phyloP scores from a whole-genome alignment of 2,888 invertebrate species.

The Ferrisia virgata region DNA sequence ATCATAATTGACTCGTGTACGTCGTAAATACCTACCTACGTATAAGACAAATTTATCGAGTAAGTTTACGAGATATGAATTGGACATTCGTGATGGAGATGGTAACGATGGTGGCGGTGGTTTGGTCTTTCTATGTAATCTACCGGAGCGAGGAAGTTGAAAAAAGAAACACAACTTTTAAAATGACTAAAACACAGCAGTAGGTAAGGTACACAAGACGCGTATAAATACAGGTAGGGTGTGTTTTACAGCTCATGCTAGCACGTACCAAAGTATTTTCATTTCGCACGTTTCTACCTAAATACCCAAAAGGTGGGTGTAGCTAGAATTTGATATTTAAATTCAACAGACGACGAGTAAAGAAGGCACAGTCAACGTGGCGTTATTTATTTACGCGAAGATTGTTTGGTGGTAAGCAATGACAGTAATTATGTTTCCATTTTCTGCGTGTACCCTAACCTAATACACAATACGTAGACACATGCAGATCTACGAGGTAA shows the following conservation, averaged over 20 bases:
- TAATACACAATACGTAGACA: too few relatives aligned
- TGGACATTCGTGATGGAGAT: not conserved
- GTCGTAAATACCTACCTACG: too few relatives aligned
- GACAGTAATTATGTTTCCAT: not conserved
- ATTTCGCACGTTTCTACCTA: not conserved
- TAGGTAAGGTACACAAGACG: too few relatives aligned
- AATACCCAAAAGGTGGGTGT: not conserved
- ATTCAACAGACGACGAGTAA: not conserved
- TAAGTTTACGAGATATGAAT: not conserved
- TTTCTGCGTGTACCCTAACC: not conserved
- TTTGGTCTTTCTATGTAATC: too few relatives aligned
- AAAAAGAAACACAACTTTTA: not conserved
- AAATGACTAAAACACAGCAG: too few relatives aligned
- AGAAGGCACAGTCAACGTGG: not conserved
- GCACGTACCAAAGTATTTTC: not conserved
- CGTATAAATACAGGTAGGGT: not conserved
- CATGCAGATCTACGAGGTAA: not conserved
- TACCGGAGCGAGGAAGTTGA: not conserved
- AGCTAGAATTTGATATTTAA: not conserved
- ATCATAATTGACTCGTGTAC: not conserved
- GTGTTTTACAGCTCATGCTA: not conserved
- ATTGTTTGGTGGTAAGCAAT: constrained; percentile 4
- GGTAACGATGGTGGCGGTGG: not conserved
- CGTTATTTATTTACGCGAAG: not conserved
- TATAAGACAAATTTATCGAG: not conserved